Evolutionary conservation across 2,113 vertebrate species (phyloP).

Genomic region (Cyprinodon variegatus): DNA sequence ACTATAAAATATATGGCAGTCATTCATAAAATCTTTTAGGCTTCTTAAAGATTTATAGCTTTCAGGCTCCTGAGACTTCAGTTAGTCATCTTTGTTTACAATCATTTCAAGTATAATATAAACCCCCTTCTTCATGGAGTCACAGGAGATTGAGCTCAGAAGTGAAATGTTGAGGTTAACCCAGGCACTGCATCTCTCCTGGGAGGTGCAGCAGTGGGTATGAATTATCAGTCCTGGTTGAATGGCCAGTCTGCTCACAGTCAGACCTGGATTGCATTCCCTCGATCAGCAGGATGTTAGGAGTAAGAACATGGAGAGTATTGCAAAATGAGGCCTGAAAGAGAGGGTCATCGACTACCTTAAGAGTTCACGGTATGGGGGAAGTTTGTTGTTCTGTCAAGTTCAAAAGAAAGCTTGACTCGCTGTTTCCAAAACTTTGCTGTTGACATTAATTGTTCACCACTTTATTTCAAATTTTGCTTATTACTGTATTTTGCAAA

Average conservation of each 20-base stretch:
- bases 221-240: conserved; percentile 57
- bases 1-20: background rate
- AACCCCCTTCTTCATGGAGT: conserved; percentile 5
- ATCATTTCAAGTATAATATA: conserved; percentile 26
- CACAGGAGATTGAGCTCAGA: conserved; percentile 24
- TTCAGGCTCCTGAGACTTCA: conserved; percentile 21
- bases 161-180: conserved; percentile 39
- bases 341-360: conserved; percentile 15
- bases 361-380: conserved; percentile 26
- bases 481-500: background rate
- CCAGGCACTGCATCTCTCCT: conserved; percentile 41
- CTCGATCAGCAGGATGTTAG: conserved; percentile 63
- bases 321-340: conserved; percentile 40
- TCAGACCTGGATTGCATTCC: conserved; percentile 57
- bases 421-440: conserved; percentile 23
- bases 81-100: conserved; percentile 37
- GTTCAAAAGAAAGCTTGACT: conserved; percentile 15
- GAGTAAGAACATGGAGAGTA: conserved; percentile 52
- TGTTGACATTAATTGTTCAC: conserved; percentile 19
- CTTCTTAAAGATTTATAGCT: conserved; percentile 3
- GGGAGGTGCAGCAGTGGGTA: conserved; percentile 43
- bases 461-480: conserved; percentile 2
- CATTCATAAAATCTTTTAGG: background rate
- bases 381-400: conserved; percentile 34
- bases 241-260: conserved; percentile 51